Evolutionary conservation across 2,113 vertebrate species (phyloP), one percentile per base, ranked within the genome.

Genomic region (Vireo altiloquus): DNA sequence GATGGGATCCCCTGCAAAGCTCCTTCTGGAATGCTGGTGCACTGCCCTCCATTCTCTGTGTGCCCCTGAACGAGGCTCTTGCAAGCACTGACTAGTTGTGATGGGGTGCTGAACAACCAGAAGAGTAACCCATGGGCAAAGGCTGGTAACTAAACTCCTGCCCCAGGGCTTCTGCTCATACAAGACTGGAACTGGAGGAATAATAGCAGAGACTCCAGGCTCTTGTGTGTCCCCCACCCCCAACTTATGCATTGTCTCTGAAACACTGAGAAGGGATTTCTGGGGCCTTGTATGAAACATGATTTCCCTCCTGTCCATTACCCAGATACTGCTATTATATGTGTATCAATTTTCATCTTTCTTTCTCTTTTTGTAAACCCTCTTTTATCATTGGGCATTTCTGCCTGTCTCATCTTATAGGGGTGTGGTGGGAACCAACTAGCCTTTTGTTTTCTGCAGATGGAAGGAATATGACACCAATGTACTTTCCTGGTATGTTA

Each of bases 311-410:
- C 68, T 68, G 42, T 64, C 83, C 33, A 13, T 96, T 82, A 66
- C 44, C 10, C 10, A n/a, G 42, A 23, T 66, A 70, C 39, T 83
- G 68, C 64, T 74, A 74, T 90, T 95, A 60, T 10, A 31, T 11
- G 17, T 74, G 72, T 95, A 93, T 96, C 86, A 63, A 8, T 72
- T 97, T 96, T 88, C 85, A 39, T 72, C n/a, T 76, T 27, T 82
- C 33, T 66, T 61, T 86, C 82, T 80, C n/a, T 69, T 89, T 90
- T 61, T 87, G 15, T 66, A 91, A 95, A 39, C 5, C 10, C 33
- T 25, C 65, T 95, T 95, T 94, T 84, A 49, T 95, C 14, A 21
- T 13, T 37, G 40, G 52, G 35, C 18, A 21, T 24, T 89, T 86
- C 42, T 94, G 53, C 56, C 76, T 75, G 39, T 87, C 83, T 89